phyloP scores from a whole-genome alignment of 2,888 invertebrate genomes.

The Diplolepis rosae region DNA sequence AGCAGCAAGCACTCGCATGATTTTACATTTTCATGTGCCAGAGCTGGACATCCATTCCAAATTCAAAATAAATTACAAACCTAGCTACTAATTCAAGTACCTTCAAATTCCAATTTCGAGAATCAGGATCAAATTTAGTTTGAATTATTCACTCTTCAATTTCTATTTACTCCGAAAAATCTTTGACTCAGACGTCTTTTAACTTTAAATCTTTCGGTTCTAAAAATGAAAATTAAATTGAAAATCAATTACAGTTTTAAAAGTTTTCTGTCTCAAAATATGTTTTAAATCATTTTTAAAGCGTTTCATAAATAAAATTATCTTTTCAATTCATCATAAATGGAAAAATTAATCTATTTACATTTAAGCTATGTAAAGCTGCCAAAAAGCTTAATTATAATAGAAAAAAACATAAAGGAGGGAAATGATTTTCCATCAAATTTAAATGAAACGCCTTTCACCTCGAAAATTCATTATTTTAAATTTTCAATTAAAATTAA shows the following conservation, averaged over 20 bases:
- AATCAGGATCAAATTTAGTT: not conserved
- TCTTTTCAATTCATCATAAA: no score
- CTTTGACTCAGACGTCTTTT: not conserved
- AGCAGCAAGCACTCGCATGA: slow-evolving; percentile 33
- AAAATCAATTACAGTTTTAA: no score
- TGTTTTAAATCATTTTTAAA: not conserved
- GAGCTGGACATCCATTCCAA: slow-evolving; percentile 32
- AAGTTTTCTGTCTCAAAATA: no score
- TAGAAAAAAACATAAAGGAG: no score
- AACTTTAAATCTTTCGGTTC: not conserved
- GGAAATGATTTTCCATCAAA: no score
- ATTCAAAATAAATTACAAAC: not conserved
- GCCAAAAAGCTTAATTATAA: no score
- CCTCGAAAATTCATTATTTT: no score
- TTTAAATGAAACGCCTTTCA: no score
- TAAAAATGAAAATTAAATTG: no score
- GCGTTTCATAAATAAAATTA: not conserved
- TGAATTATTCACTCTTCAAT: not conserved
- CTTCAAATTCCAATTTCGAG: slow-evolving; percentile 10
- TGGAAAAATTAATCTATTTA: no score
- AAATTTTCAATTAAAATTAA: not conserved
- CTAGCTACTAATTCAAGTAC: slow-evolving; percentile 1
- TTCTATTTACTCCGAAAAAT: not conserved
- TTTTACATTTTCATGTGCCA: slow-evolving; percentile 19
- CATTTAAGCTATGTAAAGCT: no score